phyloP scores from a whole-genome alignment of 2,888 invertebrate genomes.

The Apocheima hispidaria region DNA sequence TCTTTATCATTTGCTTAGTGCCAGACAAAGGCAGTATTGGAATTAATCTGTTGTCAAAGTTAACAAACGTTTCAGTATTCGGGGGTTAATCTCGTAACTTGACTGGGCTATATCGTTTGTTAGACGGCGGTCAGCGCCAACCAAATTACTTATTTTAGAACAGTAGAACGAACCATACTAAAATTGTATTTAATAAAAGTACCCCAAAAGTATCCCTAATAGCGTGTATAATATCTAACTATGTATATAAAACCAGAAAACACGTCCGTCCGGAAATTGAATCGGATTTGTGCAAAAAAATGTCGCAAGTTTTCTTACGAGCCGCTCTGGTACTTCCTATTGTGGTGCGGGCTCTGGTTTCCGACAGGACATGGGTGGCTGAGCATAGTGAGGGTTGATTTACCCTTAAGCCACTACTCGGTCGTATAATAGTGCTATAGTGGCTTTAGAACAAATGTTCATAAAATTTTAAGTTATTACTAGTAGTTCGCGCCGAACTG shows the following conservation, averaged over 20 bases:
- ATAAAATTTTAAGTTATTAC: no score
- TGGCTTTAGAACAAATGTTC: not conserved
- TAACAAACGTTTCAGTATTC: no score
- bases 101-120: no score
- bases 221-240: no score
- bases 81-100: no score
- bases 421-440: not conserved
- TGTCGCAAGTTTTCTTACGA: not conserved
- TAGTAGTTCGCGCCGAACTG: no score
- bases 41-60: no score
- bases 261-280: slow-evolving; percentile 22
- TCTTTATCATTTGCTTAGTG: no score
- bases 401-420: not conserved
- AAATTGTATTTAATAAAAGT: not conserved
- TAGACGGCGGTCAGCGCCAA: no score
- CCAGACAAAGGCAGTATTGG: no score
- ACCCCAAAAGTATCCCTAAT: not conserved
- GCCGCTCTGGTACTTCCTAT: not conserved
- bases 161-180: not conserved
- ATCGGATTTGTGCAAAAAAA: slow-evolving; percentile 25
- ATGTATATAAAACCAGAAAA: not conserved
- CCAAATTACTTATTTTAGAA: no score
- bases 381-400: not conserved
- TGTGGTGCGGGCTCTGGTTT: not conserved
- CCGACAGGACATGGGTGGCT: slow-evolving; percentile 4